Evolutionary conservation across 2,113 vertebrate genomes (phyloP).

Genomic region (Gulo gulo): DNA sequence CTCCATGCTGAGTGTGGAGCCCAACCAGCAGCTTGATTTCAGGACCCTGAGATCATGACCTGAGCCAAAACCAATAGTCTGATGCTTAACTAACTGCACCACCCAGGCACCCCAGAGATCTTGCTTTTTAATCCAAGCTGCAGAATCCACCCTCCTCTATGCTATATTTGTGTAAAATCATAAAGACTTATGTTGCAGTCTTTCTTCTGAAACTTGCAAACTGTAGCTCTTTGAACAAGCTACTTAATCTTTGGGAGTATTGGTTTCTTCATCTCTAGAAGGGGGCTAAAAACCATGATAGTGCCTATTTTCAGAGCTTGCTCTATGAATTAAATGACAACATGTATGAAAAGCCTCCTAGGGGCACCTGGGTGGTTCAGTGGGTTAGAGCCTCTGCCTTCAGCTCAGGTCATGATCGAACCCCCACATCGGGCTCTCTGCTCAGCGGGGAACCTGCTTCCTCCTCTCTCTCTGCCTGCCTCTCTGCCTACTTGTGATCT

Average conservation of each 20-base stretch:
- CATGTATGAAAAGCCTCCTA: background rate
- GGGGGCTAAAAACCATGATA: accelerated
- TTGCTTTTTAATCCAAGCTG: background rate
- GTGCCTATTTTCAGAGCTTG: background rate
- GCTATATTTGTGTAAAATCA: background rate
- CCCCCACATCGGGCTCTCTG: no score
- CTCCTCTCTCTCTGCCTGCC: no score
- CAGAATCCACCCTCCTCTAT: background rate
- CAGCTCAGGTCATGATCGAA: no score
- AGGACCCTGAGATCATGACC: background rate
- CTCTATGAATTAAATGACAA: background rate
- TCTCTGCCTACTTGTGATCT: no score
- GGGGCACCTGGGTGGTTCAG: no score
- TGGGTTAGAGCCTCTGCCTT: no score
- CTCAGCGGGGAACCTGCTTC: no score
- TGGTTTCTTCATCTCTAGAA: background rate
- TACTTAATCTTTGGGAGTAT: background rate
- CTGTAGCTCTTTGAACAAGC: background rate
- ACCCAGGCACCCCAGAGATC: background rate
- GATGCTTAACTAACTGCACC: background rate
- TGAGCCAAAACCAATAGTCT: background rate
- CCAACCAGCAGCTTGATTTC: background rate
- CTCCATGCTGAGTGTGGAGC: background rate
- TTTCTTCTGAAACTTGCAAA: background rate
- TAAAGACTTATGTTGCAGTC: background rate